Base-by-base conservation (phyloP, 2,113 vertebrate genomes). In the Callopanchax toddi region DNA sequence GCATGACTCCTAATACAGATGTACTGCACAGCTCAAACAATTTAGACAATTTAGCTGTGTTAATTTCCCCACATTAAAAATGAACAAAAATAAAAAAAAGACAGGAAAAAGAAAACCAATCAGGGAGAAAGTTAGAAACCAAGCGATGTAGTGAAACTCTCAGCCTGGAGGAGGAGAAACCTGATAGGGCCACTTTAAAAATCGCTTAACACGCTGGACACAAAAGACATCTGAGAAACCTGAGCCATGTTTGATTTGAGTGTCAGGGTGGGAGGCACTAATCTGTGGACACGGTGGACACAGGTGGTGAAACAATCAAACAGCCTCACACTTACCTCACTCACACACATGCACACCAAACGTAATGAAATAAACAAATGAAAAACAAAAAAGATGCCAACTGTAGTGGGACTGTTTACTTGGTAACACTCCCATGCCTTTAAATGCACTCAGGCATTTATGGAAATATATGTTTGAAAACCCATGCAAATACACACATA, bases 261-360 rank as follows among this genome's bases (percentile, higher is more conserved):
- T 87, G 87, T 85, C 78, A 72, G 81, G 79, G 72, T 82, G 74
- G 85, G 81, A 87, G 86, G 78, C 61, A 82, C 89, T 89, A 89
- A 91, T 90, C 87, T 88, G 78, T 78, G 67, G 72, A 85, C 44
- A 21, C 73, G 51, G 73, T 52, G 75, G 85, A 88, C 89, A 83
- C 91, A 93, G 93, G 93, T 92, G 91, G 89, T 85, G 75, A 89
- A 93, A 93, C 91, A 93, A 93, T 91, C 80, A 85, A 85, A 91
- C 86, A 83, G 86, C 78, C 80, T 68, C 15, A 20, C 82, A 60
- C 71, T 54, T 66, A 46, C 66, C 67, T 70, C 40, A 25, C 50
- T n/a, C 52, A 61, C 54, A 48, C 48, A 69, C 51, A 60, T 50
- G 48, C 0, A 69, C 34, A 46, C 0, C 37, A 45, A 13, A 51